Evolutionary conservation across 2,888 invertebrate species (phyloP).

Genomic region (Ectemnius cavifrons): DNA sequence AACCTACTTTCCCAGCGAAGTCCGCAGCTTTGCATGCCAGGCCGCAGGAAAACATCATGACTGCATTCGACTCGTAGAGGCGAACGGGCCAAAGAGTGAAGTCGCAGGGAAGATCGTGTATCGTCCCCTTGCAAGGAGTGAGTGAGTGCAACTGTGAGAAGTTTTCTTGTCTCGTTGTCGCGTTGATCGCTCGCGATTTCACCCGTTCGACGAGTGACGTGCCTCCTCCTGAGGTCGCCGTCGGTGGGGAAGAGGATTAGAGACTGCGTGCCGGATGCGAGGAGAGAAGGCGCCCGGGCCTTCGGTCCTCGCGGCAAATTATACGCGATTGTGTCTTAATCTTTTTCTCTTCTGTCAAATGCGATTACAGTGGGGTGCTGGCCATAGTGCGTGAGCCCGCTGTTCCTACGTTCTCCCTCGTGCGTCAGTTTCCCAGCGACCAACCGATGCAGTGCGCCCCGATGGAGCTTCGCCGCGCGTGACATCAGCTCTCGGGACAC

Average conservation of each 20-base stretch:
- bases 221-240: slow-evolving; percentile 48
- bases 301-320: slow-evolving; percentile 32
- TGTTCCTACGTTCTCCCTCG: slow-evolving; percentile 25
- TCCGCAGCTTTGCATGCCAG: slow-evolving; percentile 48
- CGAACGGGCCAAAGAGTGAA: slow-evolving; percentile 36
- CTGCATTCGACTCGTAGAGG: slow-evolving; percentile 40
- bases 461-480: slow-evolving; percentile 64
- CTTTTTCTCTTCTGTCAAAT: slow-evolving; percentile 39
- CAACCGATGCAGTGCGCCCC: slow-evolving; percentile 43
- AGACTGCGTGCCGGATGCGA: slow-evolving; percentile 31
- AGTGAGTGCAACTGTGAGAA: slow-evolving; percentile 44
- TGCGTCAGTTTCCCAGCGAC: slow-evolving; percentile 37
- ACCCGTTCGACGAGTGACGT: slow-evolving; percentile 52
- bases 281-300: slow-evolving; percentile 36
- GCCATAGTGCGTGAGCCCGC: slow-evolving; percentile 43
- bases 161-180: slow-evolving; percentile 43
- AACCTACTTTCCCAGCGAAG: slow-evolving; percentile 68
- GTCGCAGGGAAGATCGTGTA: slow-evolving; percentile 35
- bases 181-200: slow-evolving; percentile 27
- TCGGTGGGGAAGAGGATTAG: slow-evolving; percentile 45
- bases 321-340: slow-evolving; percentile 33
- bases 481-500: slow-evolving; percentile 59
- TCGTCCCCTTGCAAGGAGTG: slow-evolving; percentile 41
- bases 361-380: slow-evolving; percentile 53
- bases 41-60: slow-evolving; percentile 50